phyloP scores from a whole-genome alignment of 2,888 invertebrate genomes.

The Steinernema scapterisci region DNA sequence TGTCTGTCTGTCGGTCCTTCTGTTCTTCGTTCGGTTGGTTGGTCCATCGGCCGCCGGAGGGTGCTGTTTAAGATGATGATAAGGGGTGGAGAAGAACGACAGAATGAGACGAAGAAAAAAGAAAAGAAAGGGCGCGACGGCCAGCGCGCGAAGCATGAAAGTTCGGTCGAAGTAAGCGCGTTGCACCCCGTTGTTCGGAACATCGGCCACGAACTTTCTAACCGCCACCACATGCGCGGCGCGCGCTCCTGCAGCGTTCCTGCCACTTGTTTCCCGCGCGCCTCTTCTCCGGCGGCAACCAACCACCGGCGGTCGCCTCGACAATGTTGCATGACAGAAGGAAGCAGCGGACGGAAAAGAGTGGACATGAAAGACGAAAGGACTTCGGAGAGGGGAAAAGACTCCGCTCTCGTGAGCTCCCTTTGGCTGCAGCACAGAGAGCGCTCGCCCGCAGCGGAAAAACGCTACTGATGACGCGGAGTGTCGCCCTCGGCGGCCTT shows the following conservation, averaged over 20 bases:
- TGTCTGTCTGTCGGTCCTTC: too few species aligned
- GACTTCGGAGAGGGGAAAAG: conserved; percentile 5
- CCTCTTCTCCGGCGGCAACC: too few species aligned
- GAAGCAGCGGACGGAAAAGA: conserved; percentile 16
- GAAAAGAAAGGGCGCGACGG: neutral
- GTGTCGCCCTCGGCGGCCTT: conserved; percentile 22
- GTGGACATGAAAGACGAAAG: neutral
- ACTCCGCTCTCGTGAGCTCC: neutral
- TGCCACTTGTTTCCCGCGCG: neutral
- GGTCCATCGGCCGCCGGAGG: conserved; percentile 11
- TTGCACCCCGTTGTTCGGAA: conserved; percentile 23
- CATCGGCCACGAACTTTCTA: conserved; percentile 13
- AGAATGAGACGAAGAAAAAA: conserved; percentile 8
- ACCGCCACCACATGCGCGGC: neutral
- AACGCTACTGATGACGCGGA: conserved; percentile 1
- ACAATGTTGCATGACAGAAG: neutral
- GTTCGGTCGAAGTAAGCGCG: neutral
- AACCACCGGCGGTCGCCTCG: too few species aligned
- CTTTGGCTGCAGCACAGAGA: conserved; percentile 25
- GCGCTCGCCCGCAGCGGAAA: conserved; percentile 30
- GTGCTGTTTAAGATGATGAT: conserved; percentile 16
- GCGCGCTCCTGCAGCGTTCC: neutral
- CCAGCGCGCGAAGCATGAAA: conserved; percentile 21
- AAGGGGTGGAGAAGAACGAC: conserved; percentile 22
- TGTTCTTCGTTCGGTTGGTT: neutral